Conservation (phyloP, 2,113 vertebrate genomes). For the Larimichthys polyactis region DNA sequence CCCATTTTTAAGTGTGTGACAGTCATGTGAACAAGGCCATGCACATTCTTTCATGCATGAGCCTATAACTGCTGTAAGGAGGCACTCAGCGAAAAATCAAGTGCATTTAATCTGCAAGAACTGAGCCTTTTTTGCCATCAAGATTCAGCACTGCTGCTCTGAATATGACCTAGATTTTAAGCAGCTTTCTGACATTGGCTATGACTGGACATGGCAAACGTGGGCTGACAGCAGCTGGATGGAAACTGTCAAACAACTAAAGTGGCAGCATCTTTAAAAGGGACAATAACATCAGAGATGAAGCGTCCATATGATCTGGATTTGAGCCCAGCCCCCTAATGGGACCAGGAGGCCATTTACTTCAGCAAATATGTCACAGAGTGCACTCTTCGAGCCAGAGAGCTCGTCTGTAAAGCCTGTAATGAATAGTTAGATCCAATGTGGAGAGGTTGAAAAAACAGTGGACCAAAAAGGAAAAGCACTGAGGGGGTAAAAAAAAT, state of each 20-base stretch:
- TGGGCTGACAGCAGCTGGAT: conserved; percentile 14
- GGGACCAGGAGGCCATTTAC: conserved; percentile 58
- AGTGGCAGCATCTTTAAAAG: conserved; percentile 35
- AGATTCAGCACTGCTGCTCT: conserved; percentile 11
- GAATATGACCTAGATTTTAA: conserved; percentile 22
- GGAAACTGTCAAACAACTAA: conserved; percentile 21
- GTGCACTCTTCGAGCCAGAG: conserved; percentile 49
- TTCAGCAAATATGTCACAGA: conserved; percentile 59
- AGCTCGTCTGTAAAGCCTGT: conserved; percentile 56
- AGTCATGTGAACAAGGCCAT: conserved; percentile 83
- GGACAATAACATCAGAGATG: conserved; percentile 48
- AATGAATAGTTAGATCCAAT: conserved; percentile 70
- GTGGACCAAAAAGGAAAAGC: conserved; percentile 49
- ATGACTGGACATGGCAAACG: not conserved
- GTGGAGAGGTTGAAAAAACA: conserved; percentile 56
- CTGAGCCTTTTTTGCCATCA: conserved; percentile 25
- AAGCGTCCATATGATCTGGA: conserved; percentile 60
- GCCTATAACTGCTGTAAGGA: conserved; percentile 69
- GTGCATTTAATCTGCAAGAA: conserved; percentile 56
- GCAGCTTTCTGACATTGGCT: not conserved
- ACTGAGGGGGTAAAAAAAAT: conserved; percentile 28
- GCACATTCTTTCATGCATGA: conserved; percentile 82
- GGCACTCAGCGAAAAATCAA: conserved; percentile 59
- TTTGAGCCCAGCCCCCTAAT: conserved; percentile 55
- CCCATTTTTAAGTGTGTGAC: conserved; percentile 68